Evolutionary conservation across 2,888 invertebrate species (phyloP), one percentile per base, ranked within the genome.

Genomic region (Andrena haemorrhoa): DNA sequence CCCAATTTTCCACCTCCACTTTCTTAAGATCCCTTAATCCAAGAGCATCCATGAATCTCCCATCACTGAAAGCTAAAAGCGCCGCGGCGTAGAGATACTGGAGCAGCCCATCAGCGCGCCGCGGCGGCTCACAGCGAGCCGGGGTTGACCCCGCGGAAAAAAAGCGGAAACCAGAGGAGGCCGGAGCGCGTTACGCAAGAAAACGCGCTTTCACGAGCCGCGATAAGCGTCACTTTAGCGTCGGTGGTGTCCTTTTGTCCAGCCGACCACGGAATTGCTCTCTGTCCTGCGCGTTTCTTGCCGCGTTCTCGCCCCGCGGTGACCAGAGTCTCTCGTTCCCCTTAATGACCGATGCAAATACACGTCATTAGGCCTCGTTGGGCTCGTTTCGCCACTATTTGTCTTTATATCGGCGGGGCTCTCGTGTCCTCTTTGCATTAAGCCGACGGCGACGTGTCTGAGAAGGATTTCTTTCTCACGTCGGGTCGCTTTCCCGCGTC

Each of bases 301-400:
- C 23, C 51, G 51, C 51, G 51, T 20, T 20, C 20, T 20, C 20
- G 51, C 51, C 51, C n/a, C 51, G 51, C 51, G 10, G 63, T 23
- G 81, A 73, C 49, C 64, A 82, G 66, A 85, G 86, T 86, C 83
- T 83, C 81, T 66, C 84, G 75, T 49, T 75, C 65, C 60, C 83
- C 85, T 90, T 90, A 89, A 90, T 88, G 90, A 86, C 86, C 80
- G 80, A 89, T 90, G 89, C 89, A 90, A 90, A 90, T 90, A 83
- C 77, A 71, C 82, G 82, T 88, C 84, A 88, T 91, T 91, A 89
- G 88, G 81, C 81, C 88, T 91, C 82, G 86, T 91, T 91, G 91
- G 86, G 88, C 86, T 90, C 88, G 84, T 91, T 89, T 88, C 77
- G 80, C 83, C 70, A 85, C 85, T 88, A 87, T 91, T 91, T 86